phyloP scores from a whole-genome alignment of 1,140 invertebrate genomes.

The Monochamus saltuarius region DNA sequence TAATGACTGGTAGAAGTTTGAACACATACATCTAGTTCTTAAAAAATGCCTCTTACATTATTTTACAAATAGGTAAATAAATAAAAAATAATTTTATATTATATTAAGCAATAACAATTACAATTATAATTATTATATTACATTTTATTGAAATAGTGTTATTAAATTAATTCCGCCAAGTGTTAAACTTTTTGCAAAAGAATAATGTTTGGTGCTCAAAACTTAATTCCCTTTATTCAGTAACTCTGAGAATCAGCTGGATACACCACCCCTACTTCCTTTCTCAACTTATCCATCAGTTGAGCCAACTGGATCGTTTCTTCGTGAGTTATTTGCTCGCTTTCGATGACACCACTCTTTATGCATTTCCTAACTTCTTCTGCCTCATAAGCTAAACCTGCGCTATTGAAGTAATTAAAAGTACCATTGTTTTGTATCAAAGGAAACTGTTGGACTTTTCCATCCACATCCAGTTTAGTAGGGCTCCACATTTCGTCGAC shows the following conservation, averaged over 20 bases:
- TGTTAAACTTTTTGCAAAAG: no score
- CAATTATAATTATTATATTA: no score
- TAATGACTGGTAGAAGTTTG: no score
- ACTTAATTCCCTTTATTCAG: no score
- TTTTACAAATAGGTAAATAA: no score
- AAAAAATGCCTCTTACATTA: no score
- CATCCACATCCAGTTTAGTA: slow-evolving; percentile 24
- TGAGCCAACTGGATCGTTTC: slow-evolving; percentile 64
- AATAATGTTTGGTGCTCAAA: no score
- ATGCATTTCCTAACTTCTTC: slow-evolving; percentile 71
- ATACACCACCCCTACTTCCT: slow-evolving; percentile 66
- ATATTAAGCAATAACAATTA: no score
- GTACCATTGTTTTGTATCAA: slow-evolving; percentile 48
- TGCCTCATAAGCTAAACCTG: slow-evolving; percentile 72
- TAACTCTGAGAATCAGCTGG: slow-evolving; percentile 50
- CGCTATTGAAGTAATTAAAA: slow-evolving; percentile 64
- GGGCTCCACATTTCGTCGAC: slow-evolving; percentile 62
- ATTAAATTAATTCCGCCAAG: no score
- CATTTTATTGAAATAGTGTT: no score
- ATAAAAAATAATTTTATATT: no score
- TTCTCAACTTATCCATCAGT: slow-evolving; percentile 67
- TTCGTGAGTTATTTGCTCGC: slow-evolving; percentile 59
- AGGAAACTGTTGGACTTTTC: slow-evolving; percentile 17
- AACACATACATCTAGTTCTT: no score
- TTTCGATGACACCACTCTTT: slow-evolving; percentile 62